Evolutionary conservation across 2,888 invertebrate genomes (phyloP).

Genomic region (Dorcus parallelipipedus): DNA sequence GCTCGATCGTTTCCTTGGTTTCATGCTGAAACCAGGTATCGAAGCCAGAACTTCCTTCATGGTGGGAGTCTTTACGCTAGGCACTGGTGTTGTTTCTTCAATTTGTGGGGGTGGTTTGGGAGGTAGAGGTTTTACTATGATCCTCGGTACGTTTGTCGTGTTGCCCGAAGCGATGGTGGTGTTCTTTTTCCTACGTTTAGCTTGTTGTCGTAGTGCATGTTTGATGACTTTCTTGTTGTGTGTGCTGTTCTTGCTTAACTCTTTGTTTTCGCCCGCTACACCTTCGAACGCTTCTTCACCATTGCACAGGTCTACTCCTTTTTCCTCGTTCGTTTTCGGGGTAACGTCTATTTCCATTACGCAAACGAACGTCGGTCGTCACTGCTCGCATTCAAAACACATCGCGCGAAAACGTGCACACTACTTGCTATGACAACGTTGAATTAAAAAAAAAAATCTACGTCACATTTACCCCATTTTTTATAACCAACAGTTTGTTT

Average conservation of each 20-base stretch:
- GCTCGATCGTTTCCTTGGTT: constrained; percentile 73
- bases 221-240: constrained; percentile 68
- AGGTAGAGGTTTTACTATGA: constrained; percentile 78
- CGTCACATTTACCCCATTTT: constrained; percentile 28
- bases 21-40: constrained; percentile 84
- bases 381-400: constrained; percentile 24
- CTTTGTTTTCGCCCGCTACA: constrained; percentile 18
- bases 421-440: constrained; percentile 12
- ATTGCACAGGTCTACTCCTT: constrained; percentile 24
- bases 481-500: constrained; percentile 10
- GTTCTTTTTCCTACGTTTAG: constrained; percentile 77
- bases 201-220: constrained; percentile 73
- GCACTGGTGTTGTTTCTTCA: constrained; percentile 46
- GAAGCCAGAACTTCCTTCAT: constrained; percentile 87
- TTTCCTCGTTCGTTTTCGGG: constrained; percentile 40
- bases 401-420: constrained; percentile 2
- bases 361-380: constrained; percentile 19
- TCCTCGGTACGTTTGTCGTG: constrained; percentile 68
- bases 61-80: constrained; percentile 60
- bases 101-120: constrained; percentile 51
- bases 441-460: constrained; percentile 13
- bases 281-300: constrained; percentile 10
- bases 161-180: constrained; percentile 63
- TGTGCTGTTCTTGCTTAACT: constrained; percentile 34
- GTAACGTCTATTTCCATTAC: constrained; percentile 51